phyloP scores from a whole-genome alignment of 2,888 invertebrate species.

The Charanyca ferruginea region DNA sequence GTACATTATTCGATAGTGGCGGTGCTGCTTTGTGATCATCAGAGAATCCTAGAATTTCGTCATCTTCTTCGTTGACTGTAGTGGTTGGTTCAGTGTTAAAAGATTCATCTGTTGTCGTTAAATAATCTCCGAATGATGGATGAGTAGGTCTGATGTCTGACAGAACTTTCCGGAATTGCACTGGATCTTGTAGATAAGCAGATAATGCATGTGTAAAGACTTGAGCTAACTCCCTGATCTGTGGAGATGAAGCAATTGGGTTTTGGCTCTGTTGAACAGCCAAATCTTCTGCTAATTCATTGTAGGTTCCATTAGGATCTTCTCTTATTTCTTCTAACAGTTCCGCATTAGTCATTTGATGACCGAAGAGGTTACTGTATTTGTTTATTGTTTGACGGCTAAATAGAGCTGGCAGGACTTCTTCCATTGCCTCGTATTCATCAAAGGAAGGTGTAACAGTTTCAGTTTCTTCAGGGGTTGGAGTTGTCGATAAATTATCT shows the following conservation, averaged over 20 bases:
- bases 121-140: conserved; percentile 90
- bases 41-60: conserved; percentile 95
- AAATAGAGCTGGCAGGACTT: conserved; percentile 91
- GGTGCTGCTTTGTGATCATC: conserved; percentile 89
- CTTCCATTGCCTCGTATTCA: conserved; percentile 84
- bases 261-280: conserved; percentile 92
- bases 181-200: conserved; percentile 95
- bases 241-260: conserved; percentile 91
- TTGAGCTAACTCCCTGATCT: conserved; percentile 95
- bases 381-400: conserved; percentile 93
- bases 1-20: conserved; percentile 67
- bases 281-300: conserved; percentile 89
- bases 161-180: conserved; percentile 94
- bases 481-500: conserved; percentile 89
- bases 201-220: conserved; percentile 96
- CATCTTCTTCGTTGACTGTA: conserved; percentile 93
- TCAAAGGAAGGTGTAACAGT: conserved; percentile 78
- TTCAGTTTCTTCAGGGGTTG: conserved; percentile 79
- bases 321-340: conserved; percentile 83
- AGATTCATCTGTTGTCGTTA: conserved; percentile 80
- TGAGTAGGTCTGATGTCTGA: conserved; percentile 95
- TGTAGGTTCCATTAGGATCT: conserved; percentile 85
- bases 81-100: conserved; percentile 91
- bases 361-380: conserved; percentile 88
- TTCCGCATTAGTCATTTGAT: conserved; percentile 78